Evolutionary conservation across 2,113 vertebrate genomes (phyloP), one percentile per base, ranked within the genome.

Genomic region (Thalassarche chlororhynchos): DNA sequence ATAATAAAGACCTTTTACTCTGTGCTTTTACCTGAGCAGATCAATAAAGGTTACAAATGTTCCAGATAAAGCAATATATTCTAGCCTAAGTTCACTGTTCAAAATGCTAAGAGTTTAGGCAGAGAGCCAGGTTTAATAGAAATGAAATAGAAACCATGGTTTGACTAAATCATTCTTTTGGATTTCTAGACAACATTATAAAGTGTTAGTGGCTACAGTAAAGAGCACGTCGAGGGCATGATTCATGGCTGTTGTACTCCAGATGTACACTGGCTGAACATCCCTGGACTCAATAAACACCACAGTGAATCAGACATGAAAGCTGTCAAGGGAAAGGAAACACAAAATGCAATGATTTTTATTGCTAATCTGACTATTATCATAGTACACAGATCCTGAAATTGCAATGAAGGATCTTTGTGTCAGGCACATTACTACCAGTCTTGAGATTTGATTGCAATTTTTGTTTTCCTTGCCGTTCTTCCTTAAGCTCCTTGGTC

Each of bases 31-130:
- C 97, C 96, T 96, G 91, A 95, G 70, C 9, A 11, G 62, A 97
- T 95, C 80, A 83, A 92, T 97, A 94, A 93, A 97, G 82, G 94
- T 98, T 97, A 96, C 90, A 98, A 97, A 95, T 92, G 92, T 93
- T 96, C 89, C 12, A 11, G 90, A 69, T 89, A 91, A 96, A 95
- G 82, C 87, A 93, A 97, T 97, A 84, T 93, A 84, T 96, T 93
- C 62, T 79, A 93, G 52, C 77, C 76, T 49, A 85, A 71, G 57
- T 85, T 96, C 69, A 82, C 75, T 90, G 87, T 79, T 98, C 95
- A 96, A 93, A 96, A 93, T 97, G 82, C 69, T 94, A 89, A 95
- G 92, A 69, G 65, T 90, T 95, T 94, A 86, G 97, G 64, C 93
- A 94, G 74, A 79, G 80, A 94, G 87, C 89, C 95, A 97, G 61